Conservation (phyloP, 2,797 vertebrate species). For the Tachyglossus aculeatus region DNA sequence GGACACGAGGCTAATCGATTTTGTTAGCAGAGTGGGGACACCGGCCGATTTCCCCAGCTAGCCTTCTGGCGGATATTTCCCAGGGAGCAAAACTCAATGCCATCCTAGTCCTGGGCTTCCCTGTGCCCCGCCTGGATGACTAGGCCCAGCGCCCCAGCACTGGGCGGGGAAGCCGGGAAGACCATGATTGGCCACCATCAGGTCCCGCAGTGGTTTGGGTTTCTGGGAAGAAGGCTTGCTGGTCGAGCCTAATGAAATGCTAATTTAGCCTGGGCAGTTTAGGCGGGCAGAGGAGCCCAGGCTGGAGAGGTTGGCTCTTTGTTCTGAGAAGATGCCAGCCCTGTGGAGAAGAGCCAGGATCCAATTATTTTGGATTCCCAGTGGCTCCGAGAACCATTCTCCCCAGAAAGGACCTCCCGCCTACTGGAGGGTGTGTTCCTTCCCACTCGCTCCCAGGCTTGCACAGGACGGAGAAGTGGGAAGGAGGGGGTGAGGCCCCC, state of each 20-base stretch:
- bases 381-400: slow-evolving; percentile 48
- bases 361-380: slow-evolving; percentile 46
- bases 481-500: no score
- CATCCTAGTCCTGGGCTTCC: no score
- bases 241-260: slow-evolving; percentile 40
- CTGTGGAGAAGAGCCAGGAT: slow-evolving; percentile 34
- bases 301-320: slow-evolving; percentile 13
- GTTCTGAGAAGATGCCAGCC: slow-evolving; percentile 10
- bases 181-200: neutral
- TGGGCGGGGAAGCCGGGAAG: neutral
- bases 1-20: no score
- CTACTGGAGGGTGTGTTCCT: neutral
- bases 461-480: neutral
- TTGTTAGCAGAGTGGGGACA: no score
- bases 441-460: neutral
- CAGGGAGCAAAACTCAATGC: no score
- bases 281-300: slow-evolving; percentile 22
- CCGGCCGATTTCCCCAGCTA: no score
- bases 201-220: neutral
- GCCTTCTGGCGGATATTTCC: no score
- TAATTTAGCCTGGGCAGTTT: slow-evolving; percentile 39
- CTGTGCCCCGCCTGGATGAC: no score
- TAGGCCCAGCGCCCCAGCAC: no score
- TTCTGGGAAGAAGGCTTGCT: slow-evolving; percentile 23
- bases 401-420: neutral